Evolutionary conservation across 2,113 vertebrate genomes (phyloP), one percentile per base, ranked within the genome.

Genomic region (Serilophus lunatus): DNA sequence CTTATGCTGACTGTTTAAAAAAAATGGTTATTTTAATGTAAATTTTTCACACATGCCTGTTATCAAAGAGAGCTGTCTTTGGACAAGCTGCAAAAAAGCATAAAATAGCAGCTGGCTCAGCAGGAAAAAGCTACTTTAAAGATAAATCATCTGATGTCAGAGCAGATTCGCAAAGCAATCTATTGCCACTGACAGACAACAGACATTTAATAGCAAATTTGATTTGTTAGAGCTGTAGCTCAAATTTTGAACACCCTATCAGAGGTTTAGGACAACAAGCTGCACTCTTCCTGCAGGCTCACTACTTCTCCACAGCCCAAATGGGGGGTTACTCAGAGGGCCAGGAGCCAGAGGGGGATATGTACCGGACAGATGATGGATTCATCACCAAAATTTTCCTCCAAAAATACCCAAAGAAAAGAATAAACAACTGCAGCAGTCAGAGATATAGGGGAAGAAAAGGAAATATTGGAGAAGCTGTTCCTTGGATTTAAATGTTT

Each of bases 31-130:
- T 88, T 94, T 94, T 90, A 91, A 95, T 94, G 88, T 54, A 94
- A 85, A 88, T 84, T 95, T 94, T 96, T 94, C 88, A 96, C 88
- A 95, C 59, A 72, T 84, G 92, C 70, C 70, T 82, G 50, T 71
- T 95, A 93, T 96, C 95, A 95, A 93, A 97, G 80, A 87, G 42
- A 74, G 57, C 60, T 86, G 74, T 83, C 92, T 92, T 74, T 78
- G 53, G 86, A 83, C 83, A 94, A 95, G 95, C 74, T 94, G 88
- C 65, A 84, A 92, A 91, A 95, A 94, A 77, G 38, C 36, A 91
- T 64, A 86, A 90, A 96, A 85, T 72, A 97, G 80, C 94, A 94
- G 82, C 93, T 95, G 87, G 69, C 95, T 95, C 71, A 83, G 82
- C 88, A 88, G 85, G 89, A 82, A 74, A 92, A 93, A 95, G 64